Base-by-base conservation (phyloP, 2,888 invertebrate species). In the Lissocephala sabroskyi region DNA sequence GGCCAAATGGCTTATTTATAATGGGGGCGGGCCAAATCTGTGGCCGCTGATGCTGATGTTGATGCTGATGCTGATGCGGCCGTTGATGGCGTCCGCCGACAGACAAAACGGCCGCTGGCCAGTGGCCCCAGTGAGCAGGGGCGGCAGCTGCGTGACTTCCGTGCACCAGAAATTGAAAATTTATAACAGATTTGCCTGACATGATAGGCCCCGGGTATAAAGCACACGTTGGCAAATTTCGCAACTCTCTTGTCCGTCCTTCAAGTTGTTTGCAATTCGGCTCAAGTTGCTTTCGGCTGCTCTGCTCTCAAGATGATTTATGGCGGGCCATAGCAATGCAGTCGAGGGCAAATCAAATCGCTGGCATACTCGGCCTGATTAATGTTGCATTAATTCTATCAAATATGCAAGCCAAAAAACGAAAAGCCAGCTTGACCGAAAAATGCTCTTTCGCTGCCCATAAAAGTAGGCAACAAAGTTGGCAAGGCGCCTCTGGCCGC, bases 141-240 rank as follows among this genome's bases (percentile, higher is more conserved):
- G 71, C n/a, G 57, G 61, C 59, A 53, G 46, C 59, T 51, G 56
- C 68, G 74, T 76, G 77, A 73, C 65, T 79, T 73, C 70, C 79
- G 77, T 65, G 60, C 53, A 53, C 49, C 57, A 57, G 59, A 57
- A 65, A 65, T 68, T 68, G 53, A 56, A 68, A 77, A 73, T 79
- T 73, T 76, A 79, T 73, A 68, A 54, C 36, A 62, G 79, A 73
- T 73, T 79, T 61, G 58, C 73, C 62, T 73, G 73, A 68, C 51
- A 61, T 62, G 77, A 73, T 73, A 70, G 49, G 36, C 51, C 39
- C 41, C 30, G n/a, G 18, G 1, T 1, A 35, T 2, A 14, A 17
- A 6, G 10, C 3, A 30, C 30, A 30, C 36, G 37, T 29, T 29
- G 36, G 7, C 23, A 23, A 23, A 23, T n/a, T n/a, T n/a, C n/a